These are phyloP conservation scores for Triplophysa dalaica DNA, from an alignment of 2,113 vertebrate species.

Conservation along the genomic window DNA sequence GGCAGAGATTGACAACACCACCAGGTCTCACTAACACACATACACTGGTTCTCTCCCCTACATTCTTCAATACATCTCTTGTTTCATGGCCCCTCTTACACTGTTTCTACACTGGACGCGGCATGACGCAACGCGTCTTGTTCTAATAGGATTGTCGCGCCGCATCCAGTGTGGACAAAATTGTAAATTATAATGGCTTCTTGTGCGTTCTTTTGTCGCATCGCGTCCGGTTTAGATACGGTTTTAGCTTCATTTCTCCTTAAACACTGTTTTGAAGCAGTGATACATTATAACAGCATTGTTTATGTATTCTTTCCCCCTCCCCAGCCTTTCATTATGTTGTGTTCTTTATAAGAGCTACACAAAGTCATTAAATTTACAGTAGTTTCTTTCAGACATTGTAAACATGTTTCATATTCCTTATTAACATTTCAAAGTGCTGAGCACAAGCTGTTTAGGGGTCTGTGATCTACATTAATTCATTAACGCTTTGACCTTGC, in stretches of 20 bases:
- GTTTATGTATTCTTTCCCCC: conserved; percentile 10
- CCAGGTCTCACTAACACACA: conserved; percentile 75
- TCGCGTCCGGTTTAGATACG: too few relatives aligned
- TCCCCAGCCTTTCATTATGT: conserved; percentile 13
- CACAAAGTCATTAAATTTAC: conserved; percentile 49
- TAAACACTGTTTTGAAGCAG: conserved; percentile 11
- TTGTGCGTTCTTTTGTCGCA: too few relatives aligned
- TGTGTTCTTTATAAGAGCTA: conserved; percentile 33
- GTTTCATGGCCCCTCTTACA: conserved; percentile 21
- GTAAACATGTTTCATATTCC: conserved; percentile 46
- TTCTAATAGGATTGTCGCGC: too few relatives aligned
- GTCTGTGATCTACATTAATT: conserved; percentile 52
- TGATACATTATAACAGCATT: conserved; percentile 33
- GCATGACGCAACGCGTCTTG: too few relatives aligned
- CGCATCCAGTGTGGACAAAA: too few relatives aligned
- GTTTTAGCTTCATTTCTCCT: conserved; percentile 1
- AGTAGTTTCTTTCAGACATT: conserved; percentile 41
- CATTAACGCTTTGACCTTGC: conserved; percentile 50
- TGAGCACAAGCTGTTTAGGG: conserved; percentile 40
- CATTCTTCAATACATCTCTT: conserved; percentile 19
- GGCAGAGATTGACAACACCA: conserved; percentile 98
- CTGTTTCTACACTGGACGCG: too few relatives aligned
- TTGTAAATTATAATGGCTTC: too few relatives aligned
- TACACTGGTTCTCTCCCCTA: neutral
- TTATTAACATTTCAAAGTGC: conserved; percentile 56